phyloP scores from a whole-genome alignment of 2,888 invertebrate genomes.

The Oxytorus armatus region DNA sequence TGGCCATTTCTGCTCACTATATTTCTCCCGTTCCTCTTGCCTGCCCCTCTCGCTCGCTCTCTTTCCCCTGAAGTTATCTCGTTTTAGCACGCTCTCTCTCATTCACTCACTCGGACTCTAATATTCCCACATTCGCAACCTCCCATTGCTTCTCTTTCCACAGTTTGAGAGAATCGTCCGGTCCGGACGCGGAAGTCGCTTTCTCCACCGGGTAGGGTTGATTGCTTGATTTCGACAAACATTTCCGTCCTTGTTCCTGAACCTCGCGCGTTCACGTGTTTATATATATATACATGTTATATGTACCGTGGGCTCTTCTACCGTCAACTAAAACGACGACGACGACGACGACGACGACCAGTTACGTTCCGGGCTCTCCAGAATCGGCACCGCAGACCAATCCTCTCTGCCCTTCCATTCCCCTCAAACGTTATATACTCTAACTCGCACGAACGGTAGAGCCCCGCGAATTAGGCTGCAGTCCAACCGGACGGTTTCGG shows the following conservation, averaged over 20 bases:
- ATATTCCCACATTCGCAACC: conserved; percentile 20
- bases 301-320: conserved; percentile 15
- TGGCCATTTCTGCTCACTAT: conserved; percentile 28
- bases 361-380: conserved; percentile 52
- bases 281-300: conserved; percentile 12
- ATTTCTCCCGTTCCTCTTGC: conserved; percentile 16
- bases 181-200: conserved; percentile 59
- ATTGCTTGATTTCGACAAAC: conserved; percentile 82
- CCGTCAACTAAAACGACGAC: conserved; percentile 34
- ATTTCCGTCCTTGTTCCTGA: conserved; percentile 70
- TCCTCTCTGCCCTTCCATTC: conserved; percentile 50
- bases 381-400: conserved; percentile 49
- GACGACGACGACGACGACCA: conserved; percentile 27
- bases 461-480: conserved; percentile 77
- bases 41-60: conserved; percentile 19
- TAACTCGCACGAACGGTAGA: conserved; percentile 60
- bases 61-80: conserved; percentile 33
- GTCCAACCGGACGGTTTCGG: conserved; percentile 74
- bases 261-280: conserved; percentile 26
- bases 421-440: conserved; percentile 63
- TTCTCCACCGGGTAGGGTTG: conserved; percentile 73
- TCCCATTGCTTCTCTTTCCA: conserved; percentile 26
- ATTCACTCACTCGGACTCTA: conserved; percentile 30
- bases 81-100: no score
- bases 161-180: conserved; percentile 31